Evolutionary conservation across 2,797 vertebrate genomes (phyloP).

Genomic region (Sus cebifrons): DNA sequence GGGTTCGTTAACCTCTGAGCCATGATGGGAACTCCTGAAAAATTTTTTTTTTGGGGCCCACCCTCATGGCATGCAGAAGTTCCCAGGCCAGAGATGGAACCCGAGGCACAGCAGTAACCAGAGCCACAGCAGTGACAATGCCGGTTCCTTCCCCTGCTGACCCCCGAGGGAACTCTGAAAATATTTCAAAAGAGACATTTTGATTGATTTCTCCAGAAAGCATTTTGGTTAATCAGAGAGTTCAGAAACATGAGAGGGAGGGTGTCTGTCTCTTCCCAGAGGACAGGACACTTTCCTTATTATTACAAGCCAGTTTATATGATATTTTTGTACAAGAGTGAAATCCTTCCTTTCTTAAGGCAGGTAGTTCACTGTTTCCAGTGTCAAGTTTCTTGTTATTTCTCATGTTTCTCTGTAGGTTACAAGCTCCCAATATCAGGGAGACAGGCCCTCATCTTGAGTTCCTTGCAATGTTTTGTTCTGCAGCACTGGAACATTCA

Average conservation of each 20-base stretch:
- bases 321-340: not conserved
- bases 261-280: not conserved
- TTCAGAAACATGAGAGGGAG: not conserved
- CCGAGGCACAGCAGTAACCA: too few species aligned
- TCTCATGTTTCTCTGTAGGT: conserved; percentile 42
- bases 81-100: too few species aligned
- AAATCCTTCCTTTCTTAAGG: conserved; percentile 40
- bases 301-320: not conserved
- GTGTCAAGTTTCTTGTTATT: not conserved
- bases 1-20: too few species aligned
- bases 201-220: not conserved
- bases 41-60: too few species aligned
- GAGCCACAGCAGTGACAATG: too few species aligned
- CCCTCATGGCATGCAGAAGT: too few species aligned
- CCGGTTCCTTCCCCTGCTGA: too few species aligned
- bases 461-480: conserved; percentile 36
- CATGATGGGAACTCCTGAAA: too few species aligned
- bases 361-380: not conserved
- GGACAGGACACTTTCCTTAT: not conserved
- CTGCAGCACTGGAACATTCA: not conserved
- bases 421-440: conserved; percentile 46
- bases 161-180: not conserved
- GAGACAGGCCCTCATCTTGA: not conserved
- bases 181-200: not conserved
- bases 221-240: not conserved